Evolutionary conservation across 2,888 invertebrate genomes (phyloP), one percentile per base, ranked within the genome.

Genomic region (Eilema sororculum): DNA sequence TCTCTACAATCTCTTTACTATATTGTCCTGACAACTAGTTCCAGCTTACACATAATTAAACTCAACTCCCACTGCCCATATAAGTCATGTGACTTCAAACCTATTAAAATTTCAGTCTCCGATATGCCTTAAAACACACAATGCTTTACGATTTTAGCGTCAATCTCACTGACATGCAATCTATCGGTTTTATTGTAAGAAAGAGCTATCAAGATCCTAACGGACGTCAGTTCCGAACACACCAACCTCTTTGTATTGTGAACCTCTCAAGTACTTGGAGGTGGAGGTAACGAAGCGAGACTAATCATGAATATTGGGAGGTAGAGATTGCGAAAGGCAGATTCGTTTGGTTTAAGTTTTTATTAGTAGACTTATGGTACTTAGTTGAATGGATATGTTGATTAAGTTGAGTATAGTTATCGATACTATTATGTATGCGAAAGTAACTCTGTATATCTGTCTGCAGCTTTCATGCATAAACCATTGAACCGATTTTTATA

Each of bases 141-240:
- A 79, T 81, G 72, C 76, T 58, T 70, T 82, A 80, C 74, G 77
- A 82, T 81, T 81, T 82, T 82, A 78, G 78, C 78, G 80, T 81
- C 78, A 81, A 76, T 82, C 76, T 78, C 46, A 60, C 71, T 74
- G 81, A 81, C 82, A 81, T 76, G 75, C 78, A 72, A 80, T 82
- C 82, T 75, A 74, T 80, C 57, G 75, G 69, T 76, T 80, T 80
- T 82, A 80, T 80, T 75, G 64, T 78, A 58, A 73, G 75, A 82
- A 80, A 80, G 78, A 76, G 74, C 80, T 80, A 81, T 81, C 82
- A 81, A 78, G 82, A 77, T 82, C 69, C 66, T 68, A 76, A 59
- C 72, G 33, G 75, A 72, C 80, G 74, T 78, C 68, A 72, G 52
- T 66, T 68, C 69, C 37, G 59, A 66, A 62, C 66, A 70, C 70